Percentiles rank a stretch among this genome's conserved stretches.
phyloP scores from a whole-genome alignment of 2,888 invertebrate species.

The Nemurella pictetii region DNA sequence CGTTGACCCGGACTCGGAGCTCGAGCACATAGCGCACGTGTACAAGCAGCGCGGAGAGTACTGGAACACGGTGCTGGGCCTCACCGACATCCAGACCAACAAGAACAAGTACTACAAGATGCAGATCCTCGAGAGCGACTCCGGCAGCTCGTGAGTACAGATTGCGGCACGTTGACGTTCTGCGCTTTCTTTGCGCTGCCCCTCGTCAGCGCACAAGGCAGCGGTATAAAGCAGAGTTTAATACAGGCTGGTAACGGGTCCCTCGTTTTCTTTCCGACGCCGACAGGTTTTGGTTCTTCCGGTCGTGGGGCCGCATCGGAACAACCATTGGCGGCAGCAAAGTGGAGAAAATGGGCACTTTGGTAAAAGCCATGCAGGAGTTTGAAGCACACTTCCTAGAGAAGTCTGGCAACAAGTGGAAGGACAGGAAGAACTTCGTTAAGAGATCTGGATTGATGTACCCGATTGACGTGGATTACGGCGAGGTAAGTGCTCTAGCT shows the following conservation, averaged over 20 bases:
- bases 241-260: too few species aligned
- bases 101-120: conserved; percentile 95
- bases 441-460: conserved; percentile 74
- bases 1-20: conserved; percentile 88
- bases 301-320: conserved; percentile 96
- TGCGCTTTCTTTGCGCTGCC: too few species aligned
- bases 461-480: conserved; percentile 90
- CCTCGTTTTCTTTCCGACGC: too few species aligned
- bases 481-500: conserved; percentile 53
- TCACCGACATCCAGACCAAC: conserved; percentile 82
- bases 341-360: conserved; percentile 55
- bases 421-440: conserved; percentile 64
- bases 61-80: conserved; percentile 78
- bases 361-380: conserved; percentile 60
- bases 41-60: conserved; percentile 62
- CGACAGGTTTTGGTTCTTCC: conserved; percentile 74
- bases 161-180: too few species aligned
- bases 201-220: too few species aligned
- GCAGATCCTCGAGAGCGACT: conserved; percentile 66
- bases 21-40: conserved; percentile 80
- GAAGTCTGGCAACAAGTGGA: conserved; percentile 84
- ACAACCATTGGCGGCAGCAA: conserved; percentile 85
- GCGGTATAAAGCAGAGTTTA: too few species aligned
- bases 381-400: conserved; percentile 73
- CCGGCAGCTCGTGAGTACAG: conserved; percentile 48